Conservation (phyloP, 2,888 invertebrate species). For the Tipula unca region DNA sequence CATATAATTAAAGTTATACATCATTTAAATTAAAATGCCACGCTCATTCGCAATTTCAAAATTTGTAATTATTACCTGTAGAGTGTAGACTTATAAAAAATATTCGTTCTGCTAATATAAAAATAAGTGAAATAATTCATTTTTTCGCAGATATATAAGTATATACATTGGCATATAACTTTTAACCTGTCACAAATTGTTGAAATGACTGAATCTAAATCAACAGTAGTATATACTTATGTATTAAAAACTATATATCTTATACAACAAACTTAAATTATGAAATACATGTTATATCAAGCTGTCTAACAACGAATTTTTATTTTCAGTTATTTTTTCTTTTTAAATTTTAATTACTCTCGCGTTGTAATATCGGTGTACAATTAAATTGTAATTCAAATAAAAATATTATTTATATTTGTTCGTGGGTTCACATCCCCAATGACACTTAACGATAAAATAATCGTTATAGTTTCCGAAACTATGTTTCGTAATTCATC, state of each 20-base stretch:
- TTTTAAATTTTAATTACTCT: neutral
- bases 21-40: too few relatives aligned
- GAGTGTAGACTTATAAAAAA: neutral
- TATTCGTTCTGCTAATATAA: neutral
- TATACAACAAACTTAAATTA: neutral
- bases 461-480: too few relatives aligned
- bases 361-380: too few relatives aligned
- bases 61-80: neutral
- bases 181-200: neutral
- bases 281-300: neutral
- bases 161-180: too few relatives aligned
- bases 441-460: neutral
- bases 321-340: neutral
- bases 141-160: too few relatives aligned
- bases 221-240: neutral
- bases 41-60: too few relatives aligned
- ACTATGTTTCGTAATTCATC: too few relatives aligned
- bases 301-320: neutral
- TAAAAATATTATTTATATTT: neutral
- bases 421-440: neutral
- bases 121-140: neutral
- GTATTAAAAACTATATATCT: neutral
- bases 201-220: neutral
- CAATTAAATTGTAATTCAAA: neutral
- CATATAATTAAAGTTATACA: too few relatives aligned